Evolutionary conservation across 2,797 vertebrate species (phyloP), one percentile per base, ranked within the genome.

Genomic region (Hydrophis major): DNA sequence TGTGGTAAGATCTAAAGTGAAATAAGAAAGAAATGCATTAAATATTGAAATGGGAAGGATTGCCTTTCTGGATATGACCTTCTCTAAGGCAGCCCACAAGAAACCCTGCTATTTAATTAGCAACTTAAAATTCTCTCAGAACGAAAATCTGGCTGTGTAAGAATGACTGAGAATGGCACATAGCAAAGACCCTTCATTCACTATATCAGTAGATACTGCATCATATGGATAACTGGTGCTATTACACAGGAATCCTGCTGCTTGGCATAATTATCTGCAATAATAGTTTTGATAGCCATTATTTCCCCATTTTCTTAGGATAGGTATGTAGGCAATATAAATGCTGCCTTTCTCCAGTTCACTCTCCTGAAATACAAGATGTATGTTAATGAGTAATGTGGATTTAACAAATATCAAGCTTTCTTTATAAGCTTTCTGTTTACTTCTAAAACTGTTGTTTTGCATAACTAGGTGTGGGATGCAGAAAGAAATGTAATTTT

Each of bases 1-100:
- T 95, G 83, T 94, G 87, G 37, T 86, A 13, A 90, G 83, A 0
- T 91, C 61, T 93, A 90, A 87, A 90, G 57, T 56, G 90, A 53
- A 61, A 87, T 5, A 87, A 69, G 5, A 28, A 69, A 55, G 59
- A 60, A 63, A 55, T 53, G 25, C 18, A 74, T 83, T 94, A 55
- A 93, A 63, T 94, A 90, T 10, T 57, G 86, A 3, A 5, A 25
- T 66, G 60, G 14, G 27, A 89, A 56, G 56, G 92, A 60, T 11
- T 18, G 1, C 47, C 28, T 32, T 91, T 88, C 20, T 57, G 37
- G 86, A 89, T 56, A 32, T 60, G 28, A 13, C 7, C 13, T 89
- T 28, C 56, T 57, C 14, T 27, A 87, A 88, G 91, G 89, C 59
- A 94, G 50, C 4, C 28, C 86, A 92, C 32, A 56, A 20, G 55